Conservation (phyloP, 2,797 vertebrate genomes). For the Myotis daubentonii region DNA sequence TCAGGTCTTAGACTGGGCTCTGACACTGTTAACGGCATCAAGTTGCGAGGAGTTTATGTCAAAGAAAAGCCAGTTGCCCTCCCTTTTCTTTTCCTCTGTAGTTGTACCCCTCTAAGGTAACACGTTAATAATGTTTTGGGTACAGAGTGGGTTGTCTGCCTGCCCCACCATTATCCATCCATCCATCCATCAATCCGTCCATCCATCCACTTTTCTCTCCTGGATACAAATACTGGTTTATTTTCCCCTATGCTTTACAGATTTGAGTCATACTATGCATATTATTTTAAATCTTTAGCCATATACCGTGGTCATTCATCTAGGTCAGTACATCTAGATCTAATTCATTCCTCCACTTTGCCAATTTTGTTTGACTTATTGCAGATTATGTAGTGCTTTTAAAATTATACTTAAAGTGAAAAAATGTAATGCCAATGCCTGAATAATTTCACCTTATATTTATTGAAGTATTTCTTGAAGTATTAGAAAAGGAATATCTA, state of each 20-base stretch:
- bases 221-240: neutral
- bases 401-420: constrained; percentile 56
- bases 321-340: neutral
- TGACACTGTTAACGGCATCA: neutral
- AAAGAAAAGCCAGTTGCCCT: neutral
- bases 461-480: neutral
- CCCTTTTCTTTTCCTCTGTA: neutral
- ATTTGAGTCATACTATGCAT: neutral
- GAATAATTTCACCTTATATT: neutral
- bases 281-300: neutral
- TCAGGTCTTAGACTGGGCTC: neutral
- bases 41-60: neutral
- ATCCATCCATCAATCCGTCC: neutral
- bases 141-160: neutral
- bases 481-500: neutral
- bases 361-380: constrained; percentile 33
- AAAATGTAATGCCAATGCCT: neutral
- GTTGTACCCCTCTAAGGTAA: neutral
- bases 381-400: constrained; percentile 7
- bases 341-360: neutral
- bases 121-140: neutral
- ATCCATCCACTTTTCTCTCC: neutral
- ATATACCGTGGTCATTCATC: neutral
- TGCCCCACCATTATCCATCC: neutral
- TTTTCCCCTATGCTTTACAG: neutral